Evolutionary conservation across 2,797 vertebrate genomes (phyloP).

Genomic region (Synanceia verrucosa): DNA sequence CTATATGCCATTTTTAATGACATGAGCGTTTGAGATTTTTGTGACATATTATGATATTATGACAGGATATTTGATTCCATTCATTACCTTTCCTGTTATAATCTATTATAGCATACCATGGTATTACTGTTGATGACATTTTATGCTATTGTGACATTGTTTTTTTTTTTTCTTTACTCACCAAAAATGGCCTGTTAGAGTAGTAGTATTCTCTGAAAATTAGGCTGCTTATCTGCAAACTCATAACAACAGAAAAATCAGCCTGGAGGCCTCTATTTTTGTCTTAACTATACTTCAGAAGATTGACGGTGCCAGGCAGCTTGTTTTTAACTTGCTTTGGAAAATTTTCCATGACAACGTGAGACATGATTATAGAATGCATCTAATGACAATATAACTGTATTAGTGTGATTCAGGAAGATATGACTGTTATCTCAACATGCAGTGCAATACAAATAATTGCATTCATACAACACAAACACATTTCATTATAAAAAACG

Average conservation of each 20-base stretch:
- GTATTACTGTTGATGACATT: too few relatives aligned
- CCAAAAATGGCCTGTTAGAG: too few relatives aligned
- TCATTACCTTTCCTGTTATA: too few relatives aligned
- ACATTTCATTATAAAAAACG: slow-evolving; percentile 81
- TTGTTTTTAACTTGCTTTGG: neutral
- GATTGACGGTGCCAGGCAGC: neutral
- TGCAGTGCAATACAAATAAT: neutral
- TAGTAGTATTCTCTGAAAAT: too few relatives aligned
- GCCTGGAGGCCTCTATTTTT: slow-evolving; percentile 18
- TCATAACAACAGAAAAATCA: slow-evolving; percentile 50
- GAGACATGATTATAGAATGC: neutral
- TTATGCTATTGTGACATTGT: too few relatives aligned
- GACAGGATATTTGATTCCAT: too few relatives aligned
- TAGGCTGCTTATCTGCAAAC: neutral
- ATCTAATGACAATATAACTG: neutral
- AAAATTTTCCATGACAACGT: neutral
- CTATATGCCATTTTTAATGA: too few relatives aligned
- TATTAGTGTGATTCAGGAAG: neutral
- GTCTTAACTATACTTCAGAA: neutral
- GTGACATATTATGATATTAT: too few relatives aligned
- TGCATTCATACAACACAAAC: slow-evolving; percentile 21
- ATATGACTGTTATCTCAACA: neutral
- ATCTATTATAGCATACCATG: too few relatives aligned
- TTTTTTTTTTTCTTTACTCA: too few relatives aligned
- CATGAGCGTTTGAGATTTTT: too few relatives aligned